Percentiles rank a stretch among this genome's conserved stretches.
phyloP scores from a whole-genome alignment of 2,888 invertebrate species.

The Ormyrus nitidulus region DNA sequence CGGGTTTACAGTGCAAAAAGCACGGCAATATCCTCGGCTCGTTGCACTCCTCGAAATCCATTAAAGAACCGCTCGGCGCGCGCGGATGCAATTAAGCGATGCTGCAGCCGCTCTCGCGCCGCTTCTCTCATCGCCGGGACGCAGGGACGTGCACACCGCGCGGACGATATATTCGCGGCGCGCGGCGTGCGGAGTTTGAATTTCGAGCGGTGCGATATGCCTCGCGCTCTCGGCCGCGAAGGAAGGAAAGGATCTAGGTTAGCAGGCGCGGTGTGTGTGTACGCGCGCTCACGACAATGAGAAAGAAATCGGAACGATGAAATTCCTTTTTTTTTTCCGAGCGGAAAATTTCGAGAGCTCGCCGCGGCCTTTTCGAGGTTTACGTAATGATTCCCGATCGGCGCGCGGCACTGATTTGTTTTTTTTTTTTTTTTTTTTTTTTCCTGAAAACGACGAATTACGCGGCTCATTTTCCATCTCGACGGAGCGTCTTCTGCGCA shows the following conservation, averaged over 20 bases:
- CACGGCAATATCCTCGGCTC: slow-evolving; percentile 25
- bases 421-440: too few relatives aligned
- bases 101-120: neutral
- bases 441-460: too few relatives aligned
- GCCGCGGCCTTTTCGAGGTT: too few relatives aligned
- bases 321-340: slow-evolving; percentile 16
- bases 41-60: slow-evolving; percentile 20
- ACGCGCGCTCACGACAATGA: slow-evolving; percentile 46
- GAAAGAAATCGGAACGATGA: slow-evolving; percentile 54
- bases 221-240: neutral
- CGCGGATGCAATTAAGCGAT: neutral
- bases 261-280: slow-evolving; percentile 45
- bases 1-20: slow-evolving; percentile 33
- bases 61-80: slow-evolving; percentile 55
- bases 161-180: neutral
- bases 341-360: too few relatives aligned
- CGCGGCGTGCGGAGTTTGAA: too few relatives aligned
- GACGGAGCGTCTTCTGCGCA: too few relatives aligned
- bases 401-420: too few relatives aligned
- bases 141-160: neutral
- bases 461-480: too few relatives aligned
- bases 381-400: too few relatives aligned
- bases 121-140: neutral
- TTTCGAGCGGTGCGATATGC: neutral
- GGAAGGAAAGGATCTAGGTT: slow-evolving; percentile 47